A percentile compares a stretch with the other conserved stretches of the same genome.
phyloP scores from a whole-genome alignment of 1,140 invertebrate species.

The Xylocopa sonorina region DNA sequence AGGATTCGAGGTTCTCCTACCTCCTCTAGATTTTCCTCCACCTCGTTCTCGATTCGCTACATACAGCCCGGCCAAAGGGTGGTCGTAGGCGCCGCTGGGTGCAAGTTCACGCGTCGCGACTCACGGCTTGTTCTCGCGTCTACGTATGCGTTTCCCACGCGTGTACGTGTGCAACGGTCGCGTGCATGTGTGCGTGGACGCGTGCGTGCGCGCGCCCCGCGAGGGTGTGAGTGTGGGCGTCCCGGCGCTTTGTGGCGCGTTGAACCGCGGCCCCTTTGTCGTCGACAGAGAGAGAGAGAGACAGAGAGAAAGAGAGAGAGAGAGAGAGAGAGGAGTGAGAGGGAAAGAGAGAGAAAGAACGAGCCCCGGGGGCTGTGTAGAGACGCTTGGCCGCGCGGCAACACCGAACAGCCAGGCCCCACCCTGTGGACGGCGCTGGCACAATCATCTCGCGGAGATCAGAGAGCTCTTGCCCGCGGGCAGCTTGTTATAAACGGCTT shows the following conservation, averaged over 20 bases:
- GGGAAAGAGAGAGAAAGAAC: constrained; percentile 1
- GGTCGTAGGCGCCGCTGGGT: constrained; percentile 58
- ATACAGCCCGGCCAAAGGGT: constrained; percentile 46
- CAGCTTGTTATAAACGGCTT: constrained; percentile 77
- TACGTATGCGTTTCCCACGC: constrained; percentile 11
- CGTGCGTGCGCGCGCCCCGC: constrained; percentile 28
- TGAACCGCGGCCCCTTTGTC: constrained; percentile 80
- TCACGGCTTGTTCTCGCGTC: constrained; percentile 61
- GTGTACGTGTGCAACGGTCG: not conserved
- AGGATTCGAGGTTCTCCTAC: constrained; percentile 44
- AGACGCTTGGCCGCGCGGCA: constrained; percentile 69
- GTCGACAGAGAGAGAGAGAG: constrained; percentile 51
- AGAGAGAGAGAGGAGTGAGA: not conserved
- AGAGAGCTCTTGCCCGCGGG: constrained; percentile 71
- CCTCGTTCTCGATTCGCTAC: constrained; percentile 56
- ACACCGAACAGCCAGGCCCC: constrained; percentile 56
- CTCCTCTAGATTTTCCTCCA: constrained; percentile 33
- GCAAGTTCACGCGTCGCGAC: constrained; percentile 75
- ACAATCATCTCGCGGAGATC: constrained; percentile 78
- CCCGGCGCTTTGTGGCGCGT: constrained; percentile 81
- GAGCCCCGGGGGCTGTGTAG: constrained; percentile 69
- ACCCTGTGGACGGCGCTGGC: constrained; percentile 59
- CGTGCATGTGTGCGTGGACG: constrained; percentile 5
- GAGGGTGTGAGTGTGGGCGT: constrained; percentile 72
- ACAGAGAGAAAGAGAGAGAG: constrained; percentile 7